Evolutionary conservation across 2,113 vertebrate species (phyloP).

Genomic region (Gymnobelideus leadbeateri): DNA sequence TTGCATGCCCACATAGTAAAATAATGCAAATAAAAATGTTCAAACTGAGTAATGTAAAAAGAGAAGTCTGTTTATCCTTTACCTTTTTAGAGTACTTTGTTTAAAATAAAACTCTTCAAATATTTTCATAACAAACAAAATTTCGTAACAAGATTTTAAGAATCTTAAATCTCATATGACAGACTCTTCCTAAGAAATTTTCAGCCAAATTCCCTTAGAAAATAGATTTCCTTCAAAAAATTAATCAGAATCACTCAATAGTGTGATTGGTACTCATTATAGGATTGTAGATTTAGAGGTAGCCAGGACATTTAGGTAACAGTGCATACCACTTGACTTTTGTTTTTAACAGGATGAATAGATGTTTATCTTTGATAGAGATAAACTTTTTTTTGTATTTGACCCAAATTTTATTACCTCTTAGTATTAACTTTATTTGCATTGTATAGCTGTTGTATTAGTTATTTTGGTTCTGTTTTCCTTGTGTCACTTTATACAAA

Average conservation of each 20-base stretch:
- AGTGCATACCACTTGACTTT: not conserved
- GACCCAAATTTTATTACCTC: not conserved
- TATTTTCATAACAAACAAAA: not conserved
- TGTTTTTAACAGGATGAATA: not conserved
- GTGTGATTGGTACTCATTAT: not conserved
- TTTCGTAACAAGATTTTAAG: constrained; percentile 7
- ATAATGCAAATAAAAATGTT: constrained; percentile 16
- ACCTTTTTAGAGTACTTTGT: constrained; percentile 46
- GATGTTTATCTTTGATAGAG: not conserved
- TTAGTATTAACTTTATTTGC: not conserved
- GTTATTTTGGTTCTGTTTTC: not conserved
- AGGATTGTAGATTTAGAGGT: not conserved
- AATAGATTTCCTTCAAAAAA: not conserved
- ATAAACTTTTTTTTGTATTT: not conserved
- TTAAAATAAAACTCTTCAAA: constrained; percentile 10
- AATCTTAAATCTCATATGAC: not conserved
- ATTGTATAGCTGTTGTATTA: not conserved
- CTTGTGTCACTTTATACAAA: not conserved
- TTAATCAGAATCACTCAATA: not conserved
- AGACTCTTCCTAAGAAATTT: not conserved
- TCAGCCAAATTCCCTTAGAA: not conserved
- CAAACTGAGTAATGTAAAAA: constrained; percentile 29
- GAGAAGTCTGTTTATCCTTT: constrained; percentile 25
- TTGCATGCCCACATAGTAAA: not conserved
- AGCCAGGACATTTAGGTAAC: not conserved